Base-by-base conservation (phyloP, 1,140 invertebrate genomes). In the Olivierus martensii region DNA sequence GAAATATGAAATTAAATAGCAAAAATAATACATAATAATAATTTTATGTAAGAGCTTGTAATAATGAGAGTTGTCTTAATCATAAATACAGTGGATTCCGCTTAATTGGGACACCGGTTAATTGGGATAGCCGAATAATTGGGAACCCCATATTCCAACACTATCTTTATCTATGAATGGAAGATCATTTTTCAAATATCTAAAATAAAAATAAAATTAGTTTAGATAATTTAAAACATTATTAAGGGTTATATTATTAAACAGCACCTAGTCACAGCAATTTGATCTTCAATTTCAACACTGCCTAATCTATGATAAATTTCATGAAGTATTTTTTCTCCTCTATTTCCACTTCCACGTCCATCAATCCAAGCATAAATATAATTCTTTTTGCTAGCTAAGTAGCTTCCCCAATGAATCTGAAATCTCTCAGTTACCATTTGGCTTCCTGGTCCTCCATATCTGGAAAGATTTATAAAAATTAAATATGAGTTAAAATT, bases 361-460 rank as follows among this genome's bases (percentile, higher is more conserved):
- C 86, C 90, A 73, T 96, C 92, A 46, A 94, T 89, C 51, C 78
- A 72, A 45, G 81, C 83, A 67, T 90, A 87, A 53, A 70, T 63
- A 34, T 67, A 56, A 39, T 67, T 63, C 15, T 64, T 62, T 6
- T 62, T 58, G 47, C 64, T 66, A 15, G 63, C 59, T 51, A 73
- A 47, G 56, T 70, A 72, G 19, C 64, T 64, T 19, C 63, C 61
- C 66, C 66, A 72, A 39, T 62, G 63, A 2, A 72, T 57, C 22
- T 55, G 41, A 44, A 58, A 58, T 47, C 80, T 77, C 56, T 92
- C 83, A 2, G 84, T 89, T 1, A 93, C 88, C 43, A 87, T 69
- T 66, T 95, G 90, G 0, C 80, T 82, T 1, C 87, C 87, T n/a
- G 90, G 90, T 3, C 87, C 88, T 1, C 84, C 88, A 63, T 91